A percentile compares a stretch with the other conserved stretches of the same genome.
These are phyloP conservation scores for Camelus dromedarius DNA, from an alignment of 2,113 vertebrate species.

Conservation along the genomic window DNA sequence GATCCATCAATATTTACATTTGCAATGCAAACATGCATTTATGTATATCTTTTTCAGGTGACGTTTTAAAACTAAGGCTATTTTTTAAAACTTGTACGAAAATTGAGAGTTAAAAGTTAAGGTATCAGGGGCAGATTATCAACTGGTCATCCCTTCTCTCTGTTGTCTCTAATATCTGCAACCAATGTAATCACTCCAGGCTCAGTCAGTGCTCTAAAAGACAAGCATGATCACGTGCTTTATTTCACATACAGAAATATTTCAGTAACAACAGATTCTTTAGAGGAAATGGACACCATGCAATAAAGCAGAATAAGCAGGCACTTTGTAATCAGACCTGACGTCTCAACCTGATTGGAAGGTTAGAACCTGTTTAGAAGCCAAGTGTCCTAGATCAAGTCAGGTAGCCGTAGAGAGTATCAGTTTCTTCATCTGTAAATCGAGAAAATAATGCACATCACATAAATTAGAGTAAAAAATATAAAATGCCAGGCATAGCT, in stretches of 20 bases:
- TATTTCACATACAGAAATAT: neutral
- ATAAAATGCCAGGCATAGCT: neutral
- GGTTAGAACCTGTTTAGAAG: neutral
- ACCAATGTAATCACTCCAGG: neutral
- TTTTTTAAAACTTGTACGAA: neutral
- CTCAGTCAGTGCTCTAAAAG: neutral
- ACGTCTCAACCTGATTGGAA: neutral
- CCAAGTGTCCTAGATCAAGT: neutral
- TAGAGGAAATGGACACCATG: neutral
- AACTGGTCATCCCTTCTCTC: neutral
- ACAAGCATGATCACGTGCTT: neutral
- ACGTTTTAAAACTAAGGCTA: neutral
- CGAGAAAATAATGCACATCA: neutral
- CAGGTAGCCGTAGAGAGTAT: neutral
- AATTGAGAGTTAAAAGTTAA: neutral
- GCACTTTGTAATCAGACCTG: neutral
- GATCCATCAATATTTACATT: neutral
- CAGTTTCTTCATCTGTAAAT: neutral
- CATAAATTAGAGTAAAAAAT: neutral
- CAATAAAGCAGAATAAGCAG: neutral
- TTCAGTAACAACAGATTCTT: neutral
- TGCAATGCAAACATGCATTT: neutral
- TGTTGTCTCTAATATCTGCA: neutral
- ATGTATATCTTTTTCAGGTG: neutral
- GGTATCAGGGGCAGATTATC: neutral